These are phyloP conservation scores for Agrochola macilenta DNA, from an alignment of 2,888 invertebrate genomes.

Conservation along the genomic window DNA sequence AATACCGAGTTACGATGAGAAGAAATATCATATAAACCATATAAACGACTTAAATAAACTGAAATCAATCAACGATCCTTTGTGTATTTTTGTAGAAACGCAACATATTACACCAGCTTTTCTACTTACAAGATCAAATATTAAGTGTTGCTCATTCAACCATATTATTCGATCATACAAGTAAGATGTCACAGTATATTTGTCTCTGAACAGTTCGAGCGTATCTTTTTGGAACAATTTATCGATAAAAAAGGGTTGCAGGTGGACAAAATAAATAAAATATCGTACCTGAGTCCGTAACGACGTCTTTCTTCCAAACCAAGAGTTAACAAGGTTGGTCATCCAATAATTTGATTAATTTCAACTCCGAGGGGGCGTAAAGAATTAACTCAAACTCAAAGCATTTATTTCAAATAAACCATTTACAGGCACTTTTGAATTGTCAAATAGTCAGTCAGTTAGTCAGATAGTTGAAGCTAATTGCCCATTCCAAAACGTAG, in stretches of 20 bases:
- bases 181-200: slow-evolving; percentile 24
- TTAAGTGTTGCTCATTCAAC: background rate
- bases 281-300: slow-evolving; percentile 10
- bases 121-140: slow-evolving; percentile 24
- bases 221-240: slow-evolving; percentile 22
- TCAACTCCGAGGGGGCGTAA: background rate
- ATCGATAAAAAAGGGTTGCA: slow-evolving; percentile 27
- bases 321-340: slow-evolving; percentile 7
- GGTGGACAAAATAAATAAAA: slow-evolving; percentile 31
- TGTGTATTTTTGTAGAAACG: background rate
- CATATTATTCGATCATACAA: slow-evolving; percentile 25
- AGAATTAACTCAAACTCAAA: background rate
- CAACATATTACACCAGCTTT: background rate
- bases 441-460: too few species aligned
- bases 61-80: background rate
- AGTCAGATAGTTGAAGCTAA: too few species aligned
- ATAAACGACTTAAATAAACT: background rate
- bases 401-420: too few species aligned
- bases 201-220: slow-evolving; percentile 7
- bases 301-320: background rate
- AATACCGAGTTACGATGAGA: too few species aligned
- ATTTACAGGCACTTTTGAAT: too few species aligned
- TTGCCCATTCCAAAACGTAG: too few species aligned
- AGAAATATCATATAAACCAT: background rate
- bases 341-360: slow-evolving; percentile 38